A percentile compares a stretch with the other conserved stretches of the same genome.
Conservation (phyloP, 2,888 invertebrate species). For the Hybos culiciformis region DNA sequence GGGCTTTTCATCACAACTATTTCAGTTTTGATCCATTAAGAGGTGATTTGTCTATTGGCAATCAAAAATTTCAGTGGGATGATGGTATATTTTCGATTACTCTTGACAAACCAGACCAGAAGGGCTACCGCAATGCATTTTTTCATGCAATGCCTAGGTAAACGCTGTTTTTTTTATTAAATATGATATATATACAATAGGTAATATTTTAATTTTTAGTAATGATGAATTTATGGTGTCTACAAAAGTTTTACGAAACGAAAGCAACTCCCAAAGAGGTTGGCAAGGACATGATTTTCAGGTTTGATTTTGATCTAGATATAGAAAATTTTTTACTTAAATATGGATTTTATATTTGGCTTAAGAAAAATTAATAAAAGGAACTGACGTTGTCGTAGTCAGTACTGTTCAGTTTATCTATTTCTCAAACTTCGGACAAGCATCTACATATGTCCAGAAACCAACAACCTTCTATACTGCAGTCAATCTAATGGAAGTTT, state of each 20-base stretch:
- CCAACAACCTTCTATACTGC: no score
- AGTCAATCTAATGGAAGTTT: no score
- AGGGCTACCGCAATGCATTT: constrained; percentile 49
- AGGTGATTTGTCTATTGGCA: constrained; percentile 53
- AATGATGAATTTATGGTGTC: constrained; percentile 56
- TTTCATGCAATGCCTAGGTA: constrained; percentile 59
- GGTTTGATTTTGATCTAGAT: constrained; percentile 19
- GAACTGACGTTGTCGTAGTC: no score
- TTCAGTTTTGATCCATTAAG: constrained; percentile 57
- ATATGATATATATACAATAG: background rate
- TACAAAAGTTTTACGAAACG: constrained; percentile 45
- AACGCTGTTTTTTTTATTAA: background rate
- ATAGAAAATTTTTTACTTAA: background rate
- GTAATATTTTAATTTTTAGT: constrained; percentile 28
- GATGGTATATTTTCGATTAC: constrained; percentile 67
- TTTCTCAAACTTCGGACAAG: background rate
- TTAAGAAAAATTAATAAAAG: no score
- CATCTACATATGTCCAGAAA: no score
- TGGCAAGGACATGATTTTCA: constrained; percentile 43
- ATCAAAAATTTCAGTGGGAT: constrained; percentile 60
- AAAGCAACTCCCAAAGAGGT: constrained; percentile 38
- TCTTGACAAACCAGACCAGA: constrained; percentile 38
- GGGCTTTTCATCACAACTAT: constrained; percentile 59
- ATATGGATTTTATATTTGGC: no score
- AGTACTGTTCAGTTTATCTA: constrained; percentile 7